Base-by-base conservation (phyloP, 2,888 invertebrate genomes). In the Drosophila aldrichi region DNA sequence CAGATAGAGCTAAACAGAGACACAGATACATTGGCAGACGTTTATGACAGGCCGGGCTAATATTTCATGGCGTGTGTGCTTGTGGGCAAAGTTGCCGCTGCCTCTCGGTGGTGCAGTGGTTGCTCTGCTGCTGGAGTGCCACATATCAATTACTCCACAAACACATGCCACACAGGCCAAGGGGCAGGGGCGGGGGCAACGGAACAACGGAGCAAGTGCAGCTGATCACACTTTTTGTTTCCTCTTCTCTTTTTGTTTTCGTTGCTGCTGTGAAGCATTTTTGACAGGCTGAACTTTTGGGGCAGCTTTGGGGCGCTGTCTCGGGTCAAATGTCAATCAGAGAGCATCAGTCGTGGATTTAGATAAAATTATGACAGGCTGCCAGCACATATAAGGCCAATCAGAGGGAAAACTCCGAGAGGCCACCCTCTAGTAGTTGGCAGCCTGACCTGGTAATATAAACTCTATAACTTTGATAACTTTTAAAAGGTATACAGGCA, bases 61-160 rank as follows among this genome's bases (percentile, higher is more conserved):
- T 89, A 86, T 82, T 80, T 78, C 84, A 86, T 77, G 69, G 75
- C 68, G 72, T 81, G 71, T 73, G 82, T 77, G 66, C 74, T 64
- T 70, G 82, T 80, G 67, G 81, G 59, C 72, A 74, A 64, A 70
- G 81, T 59, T 69, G 68, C 63, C 34, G 56, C 55, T 72, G 64
- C 32, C 12, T 10, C 49, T 57, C 62, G 61, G 59, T 65, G 70
- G 57, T 64, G 76, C 58, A 56, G 69, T 61, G 71, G 55, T 72
- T 70, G 41, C 48, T 38, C 69, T 84, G 48, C 70, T 82, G 58
- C 38, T 14, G 46, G 58, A 48, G 91, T 91, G 89, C 88, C 89
- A 49, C 49, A 89, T 91, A 91, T 91, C 92, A 91, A 91, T 91
- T 91, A 91, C 91, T 88, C 76, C 77, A 85, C 86, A 91, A 91